Base-by-base conservation (phyloP, 1,140 invertebrate species). In the Drosophila nikananu region DNA sequence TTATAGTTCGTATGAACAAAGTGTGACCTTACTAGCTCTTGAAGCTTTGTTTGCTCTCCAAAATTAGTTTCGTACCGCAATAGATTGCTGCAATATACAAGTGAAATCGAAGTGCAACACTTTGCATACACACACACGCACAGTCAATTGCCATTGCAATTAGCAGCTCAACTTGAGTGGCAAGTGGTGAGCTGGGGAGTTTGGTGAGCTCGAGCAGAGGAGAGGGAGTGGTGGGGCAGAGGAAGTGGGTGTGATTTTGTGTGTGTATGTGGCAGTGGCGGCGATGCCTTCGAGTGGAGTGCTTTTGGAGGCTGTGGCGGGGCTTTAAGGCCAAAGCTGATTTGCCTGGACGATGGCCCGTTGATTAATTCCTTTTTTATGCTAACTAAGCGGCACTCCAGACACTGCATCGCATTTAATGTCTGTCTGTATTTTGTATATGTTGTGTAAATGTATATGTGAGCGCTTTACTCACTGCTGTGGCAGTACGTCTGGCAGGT, bases 91-190 rank as follows among this genome's bases (percentile, higher is more conserved):
- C 12, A 7, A 25, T 15, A 9, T 41, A 25, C 1, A 35, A 42
- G 30, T 13, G 10, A 32, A 32, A 62, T 32, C 63, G 21, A 42
- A 62, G 27, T 42, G 73, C 59, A 39, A 30, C 52, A 59, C 15
- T 37, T 42, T 37, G n/a, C 41, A n/a, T n/a, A 57, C 7, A 21
- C 58, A 58, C 51, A 32, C 37, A 72, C 41, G 30, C 32, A 49
- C 27, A 30, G 25, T 68, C 80, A 80, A 80, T 87, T 87, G 81
- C 72, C 77, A 66, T 74, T 84, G 83, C 83, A 87, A 87, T 87
- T 89, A 87, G 83, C 83, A 87, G 83, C 84, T 87, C 83, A 89
- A 78, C 73, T 89, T 87, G 84, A 89, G 84, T 89, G 75, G 49
- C 27, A 21, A 57, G 21, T 39, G 54, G 54, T 57, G 54, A n/a